Base-by-base conservation (phyloP, 2,888 invertebrate species). In the Escarpia spicata region DNA sequence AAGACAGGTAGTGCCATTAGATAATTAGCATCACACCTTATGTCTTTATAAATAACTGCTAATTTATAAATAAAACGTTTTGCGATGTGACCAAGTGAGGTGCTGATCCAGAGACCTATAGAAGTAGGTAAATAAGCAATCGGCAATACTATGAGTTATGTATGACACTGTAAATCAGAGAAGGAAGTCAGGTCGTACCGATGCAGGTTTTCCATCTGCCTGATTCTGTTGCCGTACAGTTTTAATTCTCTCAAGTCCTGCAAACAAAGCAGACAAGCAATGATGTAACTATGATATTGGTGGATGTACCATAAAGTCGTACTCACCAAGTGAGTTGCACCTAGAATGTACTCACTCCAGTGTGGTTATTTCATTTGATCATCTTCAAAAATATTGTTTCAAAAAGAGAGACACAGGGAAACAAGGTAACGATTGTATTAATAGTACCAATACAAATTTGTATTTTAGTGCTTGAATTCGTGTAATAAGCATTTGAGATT, bases 161-260 rank as follows among this genome's bases (percentile, higher is more conserved):
- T 60, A 60, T n/a, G 26, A 6, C n/a, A 26, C 6, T 75, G 75
- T 75, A 19, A 26, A 75, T 52, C 19, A 26, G 26, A 19, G 19
- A 75, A 19, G 75, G 75, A 75, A 75, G 75, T 75, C 4, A 26
- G 52, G 15, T 91, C 94, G 94, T 93, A 95, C 95, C 94, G 93
- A 90, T 95, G 94, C 90, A 96, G 93, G 92, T 95, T 94, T 92
- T 95, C 95, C 92, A 96, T 94, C 45, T 92, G 93, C 52, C 94
- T 93, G 19, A 96, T 93, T 93, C 94, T 93, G 93, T 96, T 96
- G 93, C 95, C 96, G 94, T 95, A 96, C 26, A 96, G 94, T 92
- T 96, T 96, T 26, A 96, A 92, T 93, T 96, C 95, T 92, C 95
- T 94, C 75, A 96, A 92, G 92, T 96, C 96, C 95, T 95, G 93